Evolutionary conservation across 2,888 invertebrate genomes (phyloP).

Genomic region (Aleiodes leptofemur): DNA sequence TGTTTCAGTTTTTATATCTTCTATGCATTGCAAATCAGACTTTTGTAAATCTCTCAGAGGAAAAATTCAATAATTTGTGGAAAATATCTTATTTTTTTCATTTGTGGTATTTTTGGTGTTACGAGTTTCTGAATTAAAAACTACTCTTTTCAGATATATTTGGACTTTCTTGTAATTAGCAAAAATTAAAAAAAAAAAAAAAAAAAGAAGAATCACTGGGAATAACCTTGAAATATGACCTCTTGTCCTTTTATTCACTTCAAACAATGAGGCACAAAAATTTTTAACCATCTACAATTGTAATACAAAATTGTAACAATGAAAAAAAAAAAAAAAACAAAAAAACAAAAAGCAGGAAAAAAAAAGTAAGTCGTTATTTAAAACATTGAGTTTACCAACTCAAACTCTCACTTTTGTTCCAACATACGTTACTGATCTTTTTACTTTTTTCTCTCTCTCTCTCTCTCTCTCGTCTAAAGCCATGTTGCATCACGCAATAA

Average conservation of each 20-base stretch:
- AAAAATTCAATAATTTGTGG: too few relatives aligned
- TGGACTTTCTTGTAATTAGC: background rate
- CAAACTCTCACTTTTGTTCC: conserved; percentile 30
- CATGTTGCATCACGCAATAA: conserved; percentile 47
- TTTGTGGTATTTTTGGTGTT: too few relatives aligned
- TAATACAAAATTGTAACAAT: background rate
- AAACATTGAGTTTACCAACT: conserved; percentile 1
- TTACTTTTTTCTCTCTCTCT: conserved; percentile 6
- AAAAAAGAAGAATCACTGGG: conserved; percentile 9
- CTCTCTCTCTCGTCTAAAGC: conserved; percentile 25
- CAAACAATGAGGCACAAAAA: background rate
- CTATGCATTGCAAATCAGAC: too few relatives aligned
- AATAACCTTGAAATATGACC: conserved; percentile 53
- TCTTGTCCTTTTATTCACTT: conserved; percentile 38
- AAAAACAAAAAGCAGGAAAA: background rate
- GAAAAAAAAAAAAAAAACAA: background rate
- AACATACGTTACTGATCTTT: conserved; percentile 25
- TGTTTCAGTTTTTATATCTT: too few relatives aligned
- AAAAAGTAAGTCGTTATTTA: background rate
- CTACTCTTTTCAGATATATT: too few relatives aligned
- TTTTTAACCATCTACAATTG: background rate
- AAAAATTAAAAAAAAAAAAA: background rate
- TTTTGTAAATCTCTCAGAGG: too few relatives aligned
- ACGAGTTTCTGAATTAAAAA: too few relatives aligned
- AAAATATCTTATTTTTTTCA: too few relatives aligned